Evolutionary conservation across 1,140 invertebrate genomes (phyloP).

Genomic region (Drosophila chauvacae): DNA sequence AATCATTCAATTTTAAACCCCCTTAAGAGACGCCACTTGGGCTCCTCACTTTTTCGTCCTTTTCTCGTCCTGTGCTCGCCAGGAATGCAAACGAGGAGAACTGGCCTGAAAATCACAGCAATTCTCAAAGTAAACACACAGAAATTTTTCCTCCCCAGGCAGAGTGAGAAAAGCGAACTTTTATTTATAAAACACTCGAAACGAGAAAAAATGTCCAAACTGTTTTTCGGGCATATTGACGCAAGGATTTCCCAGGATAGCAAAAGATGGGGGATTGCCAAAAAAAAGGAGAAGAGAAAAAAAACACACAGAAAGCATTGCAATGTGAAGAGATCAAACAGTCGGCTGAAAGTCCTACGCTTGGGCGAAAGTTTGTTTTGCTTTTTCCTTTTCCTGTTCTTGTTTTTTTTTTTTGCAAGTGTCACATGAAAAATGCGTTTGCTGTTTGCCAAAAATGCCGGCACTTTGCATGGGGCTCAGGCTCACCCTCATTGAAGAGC

Average conservation of each 20-base stretch:
- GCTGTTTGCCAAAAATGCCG: conserved; percentile 63
- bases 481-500: conserved; percentile 6
- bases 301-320: conserved; percentile 15
- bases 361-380: conserved; percentile 71
- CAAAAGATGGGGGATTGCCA: conserved; percentile 26
- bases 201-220: conserved; percentile 60
- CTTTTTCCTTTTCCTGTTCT: conserved; percentile 24
- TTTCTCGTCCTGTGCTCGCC: conserved; percentile 21
- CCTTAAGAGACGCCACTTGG: conserved; percentile 60
- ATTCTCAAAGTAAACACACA: conserved; percentile 77
- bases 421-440: conserved; percentile 80
- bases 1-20: conserved; percentile 70
- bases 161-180: conserved; percentile 59
- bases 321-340: conserved; percentile 72
- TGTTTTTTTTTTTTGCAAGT: conserved; percentile 65
- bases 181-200: conserved; percentile 80
- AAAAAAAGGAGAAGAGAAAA: not conserved
- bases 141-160: conserved; percentile 40
- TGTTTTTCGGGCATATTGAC: conserved; percentile 66
- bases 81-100: conserved; percentile 43
- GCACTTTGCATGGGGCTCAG: conserved; percentile 66
- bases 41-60: conserved; percentile 25
- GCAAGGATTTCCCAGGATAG: conserved; percentile 60
- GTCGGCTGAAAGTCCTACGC: conserved; percentile 52
- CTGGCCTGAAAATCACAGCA: conserved; percentile 72